Base-by-base conservation (phyloP, 2,113 vertebrate species). In the Nibea albiflora region DNA sequence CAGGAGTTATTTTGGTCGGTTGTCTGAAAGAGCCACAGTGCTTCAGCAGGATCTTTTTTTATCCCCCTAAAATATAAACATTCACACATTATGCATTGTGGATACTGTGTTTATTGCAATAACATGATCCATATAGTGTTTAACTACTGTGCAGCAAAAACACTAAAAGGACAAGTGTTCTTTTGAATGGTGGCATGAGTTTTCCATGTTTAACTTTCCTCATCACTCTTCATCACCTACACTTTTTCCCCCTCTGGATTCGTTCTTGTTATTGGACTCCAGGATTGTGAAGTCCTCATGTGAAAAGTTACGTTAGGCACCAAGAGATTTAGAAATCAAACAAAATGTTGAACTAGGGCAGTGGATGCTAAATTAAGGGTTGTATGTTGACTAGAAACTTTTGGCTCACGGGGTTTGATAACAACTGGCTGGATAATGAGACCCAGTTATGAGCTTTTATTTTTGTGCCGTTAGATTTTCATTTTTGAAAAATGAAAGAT, bases 1-100 rank as follows among this genome's bases (percentile, higher is more conserved):
- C 57, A 57, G 16, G n/a, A 31, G 22, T 61, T 76, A 47, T 73
- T 86, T 84, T 68, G n/a, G 63, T 84, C 28, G 16, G 42, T 63
- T 44, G n/a, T 31, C 68, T 12, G 10, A 39, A 54, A 47, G 31
- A 66, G 42, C 19, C 60, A 50, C n/a, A 54, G 65, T 58, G 44
- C 54, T 78, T 76, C 54, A 62, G 52, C 35, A 6, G 50, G n/a
- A 61, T 57, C 31, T 63, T 75, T 70, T 63, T 75, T 70, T 58
- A 60, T 69, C 52, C 61, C 20, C 19, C 35, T 56, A 12, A 54
- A 67, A 50, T 49, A 58, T 4, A 26, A 31, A 39, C 70, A 84
- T 39, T 75, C 26, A 1, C 20, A 52, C 44, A 63, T 19, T 17
- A 69, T 54, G 5, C 60, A 66, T 20, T 54, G n/a, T 65, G 58